Percentiles rank a stretch among this genome's conserved stretches.
Evolutionary conservation across 37 sponge, comb jelly and placozoan genomes (phyloP).

Genomic region (Hexactinellida sp.): DNA sequence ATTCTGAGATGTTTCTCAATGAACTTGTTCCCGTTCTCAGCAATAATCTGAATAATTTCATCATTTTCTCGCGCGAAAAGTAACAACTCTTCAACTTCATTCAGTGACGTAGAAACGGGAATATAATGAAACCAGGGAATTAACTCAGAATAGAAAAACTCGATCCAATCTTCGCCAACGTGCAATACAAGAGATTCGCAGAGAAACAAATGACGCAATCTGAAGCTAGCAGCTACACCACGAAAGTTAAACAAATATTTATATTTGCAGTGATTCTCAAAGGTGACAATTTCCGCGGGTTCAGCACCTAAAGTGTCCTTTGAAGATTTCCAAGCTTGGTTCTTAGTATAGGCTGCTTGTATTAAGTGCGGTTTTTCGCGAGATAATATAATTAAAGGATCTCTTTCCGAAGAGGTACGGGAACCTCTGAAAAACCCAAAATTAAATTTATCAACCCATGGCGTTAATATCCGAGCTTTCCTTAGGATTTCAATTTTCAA

Average conservation of each 20-base stretch:
- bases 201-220: constrained; percentile 68
- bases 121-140: constrained; percentile 80
- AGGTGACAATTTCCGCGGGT: constrained; percentile 39
- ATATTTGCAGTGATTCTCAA: constrained; percentile 81
- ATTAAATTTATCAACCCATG: constrained; percentile 49
- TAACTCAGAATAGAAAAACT: constrained; percentile 69
- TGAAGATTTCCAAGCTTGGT: constrained; percentile 79
- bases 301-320: constrained; percentile 66
- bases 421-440: constrained; percentile 76
- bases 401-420: constrained; percentile 74
- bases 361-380: constrained; percentile 43
- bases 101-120: constrained; percentile 37
- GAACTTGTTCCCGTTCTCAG: constrained; percentile 50
- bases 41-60: constrained; percentile 38
- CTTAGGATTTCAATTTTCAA: constrained; percentile 41
- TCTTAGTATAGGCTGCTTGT: constrained; percentile 79
- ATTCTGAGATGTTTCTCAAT: constrained; percentile 47
- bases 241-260: constrained; percentile 84
- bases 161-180: constrained; percentile 74
- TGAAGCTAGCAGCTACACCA: constrained; percentile 86
- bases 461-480: constrained; percentile 29
- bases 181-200: constrained; percentile 73
- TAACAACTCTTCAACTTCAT: constrained; percentile 47
- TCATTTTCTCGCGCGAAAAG: constrained; percentile 55
- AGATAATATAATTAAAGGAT: constrained; percentile 57